These are phyloP conservation scores for Paraplagusia blochii DNA, from an alignment of 2,113 vertebrate genomes.

Conservation along the genomic window DNA sequence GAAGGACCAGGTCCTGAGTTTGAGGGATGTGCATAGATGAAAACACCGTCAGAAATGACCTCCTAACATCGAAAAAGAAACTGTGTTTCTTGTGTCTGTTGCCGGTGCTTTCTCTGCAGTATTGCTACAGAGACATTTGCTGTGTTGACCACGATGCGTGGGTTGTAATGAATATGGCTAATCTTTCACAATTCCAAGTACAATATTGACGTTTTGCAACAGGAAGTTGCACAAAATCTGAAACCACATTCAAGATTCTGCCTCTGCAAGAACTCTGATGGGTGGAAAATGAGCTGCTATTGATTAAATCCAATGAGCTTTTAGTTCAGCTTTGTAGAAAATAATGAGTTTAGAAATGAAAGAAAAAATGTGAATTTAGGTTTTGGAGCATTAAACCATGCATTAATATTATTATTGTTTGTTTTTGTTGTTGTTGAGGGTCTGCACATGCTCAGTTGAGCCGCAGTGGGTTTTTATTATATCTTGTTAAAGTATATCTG, in stretches of 20 bases:
- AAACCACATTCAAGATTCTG: no score
- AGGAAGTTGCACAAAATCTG: not conserved
- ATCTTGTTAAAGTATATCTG: conserved; percentile 33
- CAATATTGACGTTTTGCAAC: not conserved
- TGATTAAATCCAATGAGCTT: no score
- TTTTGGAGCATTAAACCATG: no score
- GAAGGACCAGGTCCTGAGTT: conserved; percentile 55
- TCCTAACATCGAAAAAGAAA: not conserved
- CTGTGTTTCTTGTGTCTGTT: not conserved
- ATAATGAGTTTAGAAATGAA: no score
- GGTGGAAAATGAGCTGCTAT: no score
- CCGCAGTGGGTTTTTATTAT: not conserved
- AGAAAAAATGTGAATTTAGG: no score
- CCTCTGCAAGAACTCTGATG: no score
- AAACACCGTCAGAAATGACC: not conserved
- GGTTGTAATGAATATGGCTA: conserved; percentile 43
- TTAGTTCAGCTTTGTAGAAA: no score
- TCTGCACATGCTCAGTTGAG: conserved; percentile 10
- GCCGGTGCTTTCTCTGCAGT: conserved; percentile 7
- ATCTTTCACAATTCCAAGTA: conserved; percentile 9
- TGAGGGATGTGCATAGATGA: conserved; percentile 55
- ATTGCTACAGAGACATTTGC: conserved; percentile 34
- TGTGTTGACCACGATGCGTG: conserved; percentile 16
- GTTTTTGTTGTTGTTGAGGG: no score
- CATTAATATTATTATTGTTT: no score